Percentiles rank a stretch among this genome's conserved stretches.
These are phyloP conservation scores for Kuschelorhynchus macadamiae DNA, from an alignment of 2,888 invertebrate genomes.

Conservation along the genomic window DNA sequence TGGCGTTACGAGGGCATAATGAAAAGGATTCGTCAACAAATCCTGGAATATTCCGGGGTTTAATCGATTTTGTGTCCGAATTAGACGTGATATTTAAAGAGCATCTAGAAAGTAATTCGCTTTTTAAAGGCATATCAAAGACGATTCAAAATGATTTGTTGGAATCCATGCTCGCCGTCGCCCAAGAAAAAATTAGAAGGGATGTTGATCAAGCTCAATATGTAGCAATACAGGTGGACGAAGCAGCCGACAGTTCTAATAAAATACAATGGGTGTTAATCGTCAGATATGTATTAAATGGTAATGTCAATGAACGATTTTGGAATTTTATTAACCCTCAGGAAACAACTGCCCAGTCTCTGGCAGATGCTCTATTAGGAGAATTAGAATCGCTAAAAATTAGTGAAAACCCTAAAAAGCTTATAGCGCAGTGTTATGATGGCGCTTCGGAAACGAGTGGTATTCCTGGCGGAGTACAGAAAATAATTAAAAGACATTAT, in stretches of 20 bases:
- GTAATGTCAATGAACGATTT: slow-evolving; percentile 21
- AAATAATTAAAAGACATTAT: slow-evolving; percentile 47
- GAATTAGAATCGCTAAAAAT: slow-evolving; percentile 8
- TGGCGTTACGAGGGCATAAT: not conserved
- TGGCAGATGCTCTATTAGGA: not conserved
- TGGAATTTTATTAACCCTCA: slow-evolving; percentile 21
- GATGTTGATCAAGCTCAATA: slow-evolving; percentile 16
- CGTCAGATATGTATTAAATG: slow-evolving; percentile 14
- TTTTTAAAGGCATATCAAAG: slow-evolving; percentile 24
- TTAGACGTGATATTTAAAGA: slow-evolving; percentile 20
- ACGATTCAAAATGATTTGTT: slow-evolving; percentile 31
- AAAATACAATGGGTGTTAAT: slow-evolving; percentile 3
- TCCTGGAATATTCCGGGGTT: slow-evolving; percentile 8
- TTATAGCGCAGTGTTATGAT: slow-evolving; percentile 53
- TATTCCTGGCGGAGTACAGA: slow-evolving; percentile 28
- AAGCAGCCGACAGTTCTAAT: slow-evolving; percentile 6
- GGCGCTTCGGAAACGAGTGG: slow-evolving; percentile 52
- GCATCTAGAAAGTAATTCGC: not conserved
- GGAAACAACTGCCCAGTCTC: not conserved
- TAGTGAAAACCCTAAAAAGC: slow-evolving; percentile 1
- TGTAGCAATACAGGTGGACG: slow-evolving; percentile 21
- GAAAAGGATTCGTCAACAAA: not conserved
- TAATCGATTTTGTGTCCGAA: slow-evolving; percentile 9
- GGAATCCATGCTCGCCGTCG: slow-evolving; percentile 20
- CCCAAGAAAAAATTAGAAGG: slow-evolving; percentile 4